Conservation (phyloP, 2,797 vertebrate species). For the Mus caroli region DNA sequence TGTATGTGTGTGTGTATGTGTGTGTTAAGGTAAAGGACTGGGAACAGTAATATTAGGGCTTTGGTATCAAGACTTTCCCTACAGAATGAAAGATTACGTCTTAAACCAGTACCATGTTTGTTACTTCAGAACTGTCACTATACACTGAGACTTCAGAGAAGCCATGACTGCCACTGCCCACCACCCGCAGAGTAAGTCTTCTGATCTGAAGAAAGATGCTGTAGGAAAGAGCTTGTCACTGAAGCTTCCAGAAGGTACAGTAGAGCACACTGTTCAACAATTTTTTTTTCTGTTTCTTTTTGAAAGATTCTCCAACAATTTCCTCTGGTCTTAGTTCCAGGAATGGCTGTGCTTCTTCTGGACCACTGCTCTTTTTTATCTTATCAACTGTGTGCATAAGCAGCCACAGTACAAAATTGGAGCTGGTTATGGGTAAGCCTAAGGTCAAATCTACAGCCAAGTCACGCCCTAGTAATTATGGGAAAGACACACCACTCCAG, state of each 20-base stretch:
- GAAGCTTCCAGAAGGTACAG: background rate
- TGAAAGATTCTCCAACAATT: background rate
- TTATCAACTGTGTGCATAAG: background rate
- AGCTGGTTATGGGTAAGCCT: background rate
- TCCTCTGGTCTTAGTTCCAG: slow-evolving; percentile 14
- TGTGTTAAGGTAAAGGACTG: background rate
- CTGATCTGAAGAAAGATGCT: background rate
- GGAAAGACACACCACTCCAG: background rate
- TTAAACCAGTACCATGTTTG: background rate
- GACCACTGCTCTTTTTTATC: background rate
- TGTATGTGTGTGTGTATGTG: background rate
- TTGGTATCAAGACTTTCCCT: background rate
- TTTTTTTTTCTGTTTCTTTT: background rate
- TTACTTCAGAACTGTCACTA: background rate
- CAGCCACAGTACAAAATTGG: background rate
- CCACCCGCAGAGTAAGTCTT: background rate
- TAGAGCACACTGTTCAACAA: background rate
- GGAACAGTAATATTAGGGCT: background rate
- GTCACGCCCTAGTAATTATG: background rate
- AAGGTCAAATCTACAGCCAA: background rate
- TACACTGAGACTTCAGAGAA: slow-evolving; percentile 36
- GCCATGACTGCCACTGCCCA: background rate
- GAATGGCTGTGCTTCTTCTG: background rate
- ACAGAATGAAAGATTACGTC: background rate
- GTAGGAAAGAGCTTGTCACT: background rate